phyloP scores from a whole-genome alignment of 1,140 invertebrate genomes.

The Drosophila murphyi region DNA sequence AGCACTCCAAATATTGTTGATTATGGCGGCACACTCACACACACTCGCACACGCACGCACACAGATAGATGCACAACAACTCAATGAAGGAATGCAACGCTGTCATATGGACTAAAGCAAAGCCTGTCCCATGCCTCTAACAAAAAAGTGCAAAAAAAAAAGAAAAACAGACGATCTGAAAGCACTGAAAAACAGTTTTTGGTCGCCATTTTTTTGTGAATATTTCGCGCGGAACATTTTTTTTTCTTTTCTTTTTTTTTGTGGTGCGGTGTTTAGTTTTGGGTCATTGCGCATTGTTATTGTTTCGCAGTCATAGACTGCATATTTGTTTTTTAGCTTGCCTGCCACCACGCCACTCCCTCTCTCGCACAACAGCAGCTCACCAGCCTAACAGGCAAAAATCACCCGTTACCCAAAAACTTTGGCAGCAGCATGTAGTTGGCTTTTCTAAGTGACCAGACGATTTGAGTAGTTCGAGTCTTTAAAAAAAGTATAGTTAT shows the following conservation, averaged over 20 bases:
- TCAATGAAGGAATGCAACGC: not conserved
- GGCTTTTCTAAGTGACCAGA: slow-evolving; percentile 30
- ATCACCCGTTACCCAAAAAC: slow-evolving; percentile 54
- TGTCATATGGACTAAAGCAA: slow-evolving; percentile 18
- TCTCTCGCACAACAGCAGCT: not conserved
- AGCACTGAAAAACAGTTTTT: slow-evolving; percentile 62
- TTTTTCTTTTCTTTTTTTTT: slow-evolving; percentile 23
- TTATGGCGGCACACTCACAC: slow-evolving; percentile 55
- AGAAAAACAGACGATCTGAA: slow-evolving; percentile 57
- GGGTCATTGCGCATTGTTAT: slow-evolving; percentile 80
- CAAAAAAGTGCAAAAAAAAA: slow-evolving; percentile 6
- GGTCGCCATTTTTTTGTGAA: slow-evolving; percentile 31
- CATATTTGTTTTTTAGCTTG: slow-evolving; percentile 68
- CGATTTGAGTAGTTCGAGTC: slow-evolving; percentile 20
- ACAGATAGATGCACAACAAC: not conserved
- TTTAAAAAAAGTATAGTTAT: slow-evolving; percentile 1
- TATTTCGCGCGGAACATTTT: slow-evolving; percentile 25
- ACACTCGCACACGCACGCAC: not conserved
- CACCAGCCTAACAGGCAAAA: slow-evolving; percentile 11
- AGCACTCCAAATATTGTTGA: slow-evolving; percentile 82
- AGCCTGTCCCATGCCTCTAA: slow-evolving; percentile 29
- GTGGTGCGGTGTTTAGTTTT: slow-evolving; percentile 73
- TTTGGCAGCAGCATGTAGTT: slow-evolving; percentile 30
- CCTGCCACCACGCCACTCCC: slow-evolving; percentile 16
- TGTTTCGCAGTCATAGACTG: slow-evolving; percentile 67